Evolutionary conservation across 2,113 vertebrate genomes (phyloP).

Genomic region (Oreochromis tanganicae): DNA sequence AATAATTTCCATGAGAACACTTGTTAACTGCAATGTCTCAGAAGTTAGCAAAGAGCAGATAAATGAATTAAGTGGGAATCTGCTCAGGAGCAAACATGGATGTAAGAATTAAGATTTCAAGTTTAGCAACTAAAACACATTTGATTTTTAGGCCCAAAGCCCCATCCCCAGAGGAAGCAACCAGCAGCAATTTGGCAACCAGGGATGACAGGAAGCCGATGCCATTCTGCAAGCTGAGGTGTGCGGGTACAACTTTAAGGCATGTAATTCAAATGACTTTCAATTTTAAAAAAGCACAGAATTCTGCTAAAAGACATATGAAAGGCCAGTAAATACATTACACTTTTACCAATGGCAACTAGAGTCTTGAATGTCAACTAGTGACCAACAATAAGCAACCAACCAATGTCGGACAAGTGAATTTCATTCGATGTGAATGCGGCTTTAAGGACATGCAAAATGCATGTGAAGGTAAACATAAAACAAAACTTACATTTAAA

Average conservation of each 20-base stretch:
- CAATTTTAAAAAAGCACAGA: too few species aligned
- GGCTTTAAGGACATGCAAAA: background rate
- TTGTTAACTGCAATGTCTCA: background rate
- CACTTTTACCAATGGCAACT: too few species aligned
- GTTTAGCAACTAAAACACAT: background rate
- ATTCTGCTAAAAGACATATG: background rate
- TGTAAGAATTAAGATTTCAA: background rate
- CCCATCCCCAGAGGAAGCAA: background rate
- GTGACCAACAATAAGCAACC: background rate
- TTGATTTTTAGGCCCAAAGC: background rate
- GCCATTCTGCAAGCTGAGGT: background rate
- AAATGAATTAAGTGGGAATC: background rate
- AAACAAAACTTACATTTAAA: background rate
- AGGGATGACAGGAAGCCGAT: background rate
- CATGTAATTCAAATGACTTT: background rate
- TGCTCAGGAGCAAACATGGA: background rate
- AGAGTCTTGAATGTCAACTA: background rate
- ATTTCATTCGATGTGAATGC: background rate
- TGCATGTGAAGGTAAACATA: background rate
- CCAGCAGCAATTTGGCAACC: background rate
- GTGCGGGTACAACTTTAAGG: background rate
- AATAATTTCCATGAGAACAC: background rate
- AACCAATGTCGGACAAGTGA: background rate
- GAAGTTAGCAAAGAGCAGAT: background rate
- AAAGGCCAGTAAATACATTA: too few species aligned